Evolutionary conservation across 2,113 vertebrate genomes (phyloP).

Genomic region (Chlamydotis undulata): DNA sequence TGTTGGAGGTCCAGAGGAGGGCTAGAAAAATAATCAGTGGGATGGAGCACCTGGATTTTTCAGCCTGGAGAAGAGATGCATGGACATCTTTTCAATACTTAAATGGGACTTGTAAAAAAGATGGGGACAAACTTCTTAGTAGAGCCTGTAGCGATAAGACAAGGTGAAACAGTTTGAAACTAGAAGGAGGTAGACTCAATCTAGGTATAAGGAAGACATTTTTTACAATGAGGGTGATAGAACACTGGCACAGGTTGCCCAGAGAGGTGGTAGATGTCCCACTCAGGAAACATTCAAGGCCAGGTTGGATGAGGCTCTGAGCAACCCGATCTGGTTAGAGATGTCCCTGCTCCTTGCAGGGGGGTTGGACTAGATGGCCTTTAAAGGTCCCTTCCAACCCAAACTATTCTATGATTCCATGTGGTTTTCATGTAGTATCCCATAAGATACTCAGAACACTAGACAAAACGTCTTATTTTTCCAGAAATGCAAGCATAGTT

Average conservation of each 20-base stretch:
- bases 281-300: neutral
- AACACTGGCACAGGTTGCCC: neutral
- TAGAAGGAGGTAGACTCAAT: no score
- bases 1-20: neutral
- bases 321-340: neutral
- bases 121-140: neutral
- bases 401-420: neutral
- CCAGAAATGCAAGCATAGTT: neutral
- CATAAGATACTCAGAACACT: neutral
- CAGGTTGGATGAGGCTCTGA: neutral
- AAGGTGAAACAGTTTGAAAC: neutral
- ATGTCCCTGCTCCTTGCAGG: neutral
- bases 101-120: neutral
- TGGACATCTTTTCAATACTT: no score
- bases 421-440: neutral
- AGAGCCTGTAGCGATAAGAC: rapidly evolving
- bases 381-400: neutral
- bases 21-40: neutral
- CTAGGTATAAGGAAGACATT: no score
- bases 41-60: neutral
- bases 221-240: neutral
- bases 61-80: neutral
- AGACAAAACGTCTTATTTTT: neutral
- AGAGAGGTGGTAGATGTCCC: neutral
- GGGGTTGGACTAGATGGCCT: neutral